Conservation (phyloP, 2,888 invertebrate species). For the Lasioglossum oenotherae region DNA sequence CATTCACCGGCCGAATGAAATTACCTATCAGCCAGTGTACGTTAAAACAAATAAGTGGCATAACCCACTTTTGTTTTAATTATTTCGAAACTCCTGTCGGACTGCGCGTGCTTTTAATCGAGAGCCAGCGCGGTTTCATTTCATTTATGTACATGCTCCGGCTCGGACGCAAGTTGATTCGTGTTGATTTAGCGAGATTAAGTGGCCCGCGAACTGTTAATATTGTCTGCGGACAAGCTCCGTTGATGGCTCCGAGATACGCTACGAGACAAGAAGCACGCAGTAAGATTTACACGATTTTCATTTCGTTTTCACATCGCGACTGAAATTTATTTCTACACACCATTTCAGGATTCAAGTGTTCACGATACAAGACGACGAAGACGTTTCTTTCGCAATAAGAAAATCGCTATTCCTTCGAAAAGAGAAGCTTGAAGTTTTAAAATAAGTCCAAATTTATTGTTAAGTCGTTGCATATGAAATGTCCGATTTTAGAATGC, state of each 20-base stretch:
- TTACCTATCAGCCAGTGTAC: slow-evolving; percentile 27
- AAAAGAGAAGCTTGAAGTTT: too few species aligned
- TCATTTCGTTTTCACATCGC: neutral
- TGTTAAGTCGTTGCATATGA: too few species aligned
- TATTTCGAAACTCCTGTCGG: slow-evolving; percentile 31
- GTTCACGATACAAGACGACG: too few species aligned
- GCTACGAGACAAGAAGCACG: neutral
- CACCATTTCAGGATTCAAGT: too few species aligned
- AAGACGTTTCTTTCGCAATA: too few species aligned
- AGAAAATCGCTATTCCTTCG: too few species aligned
- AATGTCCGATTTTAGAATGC: too few species aligned
- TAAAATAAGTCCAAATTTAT: too few species aligned
- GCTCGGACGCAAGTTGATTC: slow-evolving; percentile 3
- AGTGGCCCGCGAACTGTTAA: slow-evolving; percentile 21
- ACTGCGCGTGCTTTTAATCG: slow-evolving; percentile 44
- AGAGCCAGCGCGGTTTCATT: slow-evolving; percentile 42
- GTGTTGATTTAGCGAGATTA: slow-evolving; percentile 42
- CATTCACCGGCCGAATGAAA: slow-evolving; percentile 10
- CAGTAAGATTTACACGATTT: neutral
- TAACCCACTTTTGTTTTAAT: slow-evolving; percentile 58
- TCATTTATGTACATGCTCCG: slow-evolving; percentile 31
- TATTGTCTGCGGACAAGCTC: neutral
- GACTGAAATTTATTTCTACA: too few species aligned
- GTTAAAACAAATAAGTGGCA: slow-evolving; percentile 45
- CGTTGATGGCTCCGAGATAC: neutral